Evolutionary conservation across 2,888 invertebrate genomes (phyloP).

Genomic region (Sinopyrophorus schimmeli): DNA sequence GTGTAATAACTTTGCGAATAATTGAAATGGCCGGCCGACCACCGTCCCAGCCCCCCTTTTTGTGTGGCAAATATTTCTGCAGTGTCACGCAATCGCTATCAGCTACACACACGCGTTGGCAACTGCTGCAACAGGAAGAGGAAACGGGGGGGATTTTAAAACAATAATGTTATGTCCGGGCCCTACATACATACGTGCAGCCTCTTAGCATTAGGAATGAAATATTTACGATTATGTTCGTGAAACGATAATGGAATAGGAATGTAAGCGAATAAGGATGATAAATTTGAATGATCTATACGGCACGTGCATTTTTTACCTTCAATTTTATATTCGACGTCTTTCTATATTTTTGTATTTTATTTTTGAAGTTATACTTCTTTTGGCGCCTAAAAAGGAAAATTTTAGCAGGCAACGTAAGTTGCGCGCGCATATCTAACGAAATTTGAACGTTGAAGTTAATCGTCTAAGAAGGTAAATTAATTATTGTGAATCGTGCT

Average conservation of each 20-base stretch:
- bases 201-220: slow-evolving; percentile 17
- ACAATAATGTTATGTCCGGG: slow-evolving; percentile 20
- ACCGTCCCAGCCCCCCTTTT: no score
- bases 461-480: no score
- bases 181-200: slow-evolving; percentile 17
- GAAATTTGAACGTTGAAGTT: no score
- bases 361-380: no score
- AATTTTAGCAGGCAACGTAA: no score
- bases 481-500: no score
- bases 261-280: slow-evolving; percentile 18
- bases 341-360: no score
- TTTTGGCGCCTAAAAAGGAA: no score
- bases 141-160: slow-evolving; percentile 23
- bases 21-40: slow-evolving; percentile 14
- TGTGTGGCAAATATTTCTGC: no score
- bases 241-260: slow-evolving; percentile 19
- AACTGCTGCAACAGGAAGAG: slow-evolving; percentile 18
- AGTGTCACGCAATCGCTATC: slow-evolving; percentile 31
- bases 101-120: slow-evolving; percentile 18
- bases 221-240: slow-evolving; percentile 19
- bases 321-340: no score
- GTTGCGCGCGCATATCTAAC: no score
- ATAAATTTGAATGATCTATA: slow-evolving; percentile 10
- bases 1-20: slow-evolving; percentile 16
- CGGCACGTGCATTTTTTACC: slow-evolving; percentile 5